Percentiles rank a stretch among this genome's conserved stretches.
These are phyloP conservation scores for Coregonus ussuriensis DNA, from an alignment of 2,797 vertebrate genomes.

Conservation along the genomic window DNA sequence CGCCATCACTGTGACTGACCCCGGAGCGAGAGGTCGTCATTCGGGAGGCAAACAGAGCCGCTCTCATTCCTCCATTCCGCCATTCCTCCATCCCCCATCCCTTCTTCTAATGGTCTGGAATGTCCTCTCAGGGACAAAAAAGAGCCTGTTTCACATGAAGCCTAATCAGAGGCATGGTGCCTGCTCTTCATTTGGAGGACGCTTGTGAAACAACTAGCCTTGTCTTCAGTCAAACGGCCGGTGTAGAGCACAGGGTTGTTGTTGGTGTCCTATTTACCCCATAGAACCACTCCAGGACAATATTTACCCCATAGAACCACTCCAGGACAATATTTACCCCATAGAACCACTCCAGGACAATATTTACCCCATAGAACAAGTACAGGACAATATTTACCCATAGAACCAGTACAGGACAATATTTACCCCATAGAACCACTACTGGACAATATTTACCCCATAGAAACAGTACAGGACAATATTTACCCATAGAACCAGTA, in stretches of 20 bases:
- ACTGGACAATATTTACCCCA: too few relatives aligned
- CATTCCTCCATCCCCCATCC: neutral
- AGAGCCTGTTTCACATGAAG: slow-evolving; percentile 73
- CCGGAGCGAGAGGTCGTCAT: slow-evolving; percentile 59
- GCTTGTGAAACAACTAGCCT: slow-evolving; percentile 72
- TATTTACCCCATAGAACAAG: too few relatives aligned
- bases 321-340: slow-evolving; percentile 52
- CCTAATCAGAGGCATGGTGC: slow-evolving; percentile 80
- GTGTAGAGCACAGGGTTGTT: slow-evolving; percentile 23
- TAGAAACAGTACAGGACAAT: too few relatives aligned
- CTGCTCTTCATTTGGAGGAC: slow-evolving; percentile 66
- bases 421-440: too few relatives aligned
- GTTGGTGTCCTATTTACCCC: slow-evolving; percentile 44
- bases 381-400: too few relatives aligned
- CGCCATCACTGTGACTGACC: slow-evolving; percentile 52
- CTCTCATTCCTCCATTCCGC: slow-evolving; percentile 56
- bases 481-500: too few relatives aligned
- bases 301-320: slow-evolving; percentile 8
- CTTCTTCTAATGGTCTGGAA: slow-evolving; percentile 72
- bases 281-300: slow-evolving; percentile 15
- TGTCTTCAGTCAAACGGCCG: slow-evolving; percentile 66
- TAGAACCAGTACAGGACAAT: too few relatives aligned
- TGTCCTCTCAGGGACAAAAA: slow-evolving; percentile 75
- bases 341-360: neutral
- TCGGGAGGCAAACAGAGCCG: slow-evolving; percentile 68